These are phyloP conservation scores for Hestina assimilis DNA, from an alignment of 1,140 invertebrate genomes.

Conservation along the genomic window DNA sequence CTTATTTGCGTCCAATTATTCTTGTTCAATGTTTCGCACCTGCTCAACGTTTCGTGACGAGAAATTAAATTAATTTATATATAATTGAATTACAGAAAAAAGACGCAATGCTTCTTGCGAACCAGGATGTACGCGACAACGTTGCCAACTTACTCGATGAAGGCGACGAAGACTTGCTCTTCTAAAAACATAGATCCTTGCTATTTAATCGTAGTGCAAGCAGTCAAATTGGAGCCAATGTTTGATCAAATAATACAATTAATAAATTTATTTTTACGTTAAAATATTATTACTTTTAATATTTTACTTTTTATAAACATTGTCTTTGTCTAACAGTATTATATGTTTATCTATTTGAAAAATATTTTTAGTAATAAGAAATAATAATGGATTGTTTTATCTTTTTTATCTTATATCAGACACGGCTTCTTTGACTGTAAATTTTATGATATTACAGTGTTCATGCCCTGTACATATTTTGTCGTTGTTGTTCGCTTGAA, in stretches of 20 bases:
- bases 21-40: too few species aligned
- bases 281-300: background rate
- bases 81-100: conserved; percentile 58
- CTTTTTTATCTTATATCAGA: too few species aligned
- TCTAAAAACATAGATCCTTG: conserved; percentile 79
- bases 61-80: too few species aligned
- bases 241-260: too few species aligned
- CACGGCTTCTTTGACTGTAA: conserved; percentile 39
- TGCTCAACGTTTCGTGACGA: too few species aligned
- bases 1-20: too few species aligned
- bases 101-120: conserved; percentile 74
- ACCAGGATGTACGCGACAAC: conserved; percentile 77
- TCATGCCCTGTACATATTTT: conserved; percentile 44
- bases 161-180: conserved; percentile 95
- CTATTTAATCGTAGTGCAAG: conserved; percentile 35
- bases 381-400: too few species aligned
- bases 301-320: background rate
- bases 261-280: too few species aligned
- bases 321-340: too few species aligned
- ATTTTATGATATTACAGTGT: conserved; percentile 62
- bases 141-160: conserved; percentile 90
- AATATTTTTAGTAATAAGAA: too few species aligned
- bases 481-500: conserved; percentile 31
- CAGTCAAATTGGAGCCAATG: conserved; percentile 37
- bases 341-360: too few species aligned